Evolutionary conservation across 1,140 invertebrate genomes (phyloP), one percentile per base, ranked within the genome.

Genomic region (Limonius californicus): DNA sequence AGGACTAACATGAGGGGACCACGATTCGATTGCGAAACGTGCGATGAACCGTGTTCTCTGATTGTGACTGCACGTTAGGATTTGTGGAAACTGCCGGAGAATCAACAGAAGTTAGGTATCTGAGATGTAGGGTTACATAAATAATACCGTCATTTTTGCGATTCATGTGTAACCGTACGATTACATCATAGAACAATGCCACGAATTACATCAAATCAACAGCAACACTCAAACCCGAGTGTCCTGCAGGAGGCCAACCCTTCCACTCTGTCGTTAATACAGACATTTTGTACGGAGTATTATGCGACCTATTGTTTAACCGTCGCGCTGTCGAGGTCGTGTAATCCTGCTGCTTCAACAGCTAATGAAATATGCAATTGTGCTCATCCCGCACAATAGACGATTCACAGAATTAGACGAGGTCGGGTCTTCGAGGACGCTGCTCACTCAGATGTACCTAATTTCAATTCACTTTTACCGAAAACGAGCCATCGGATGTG

Each of bases 161-260:
- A 27, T 27, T 9, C 23, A 27, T 9, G 23, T 27, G 3, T 27
- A 27, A 27, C 3, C 23, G 23, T 27, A 27, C 23, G 23, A 27
- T 27, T 27, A 27, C 23, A 27, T 3, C 23, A 27, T 27, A 27
- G 45, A 50, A 50, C 16, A 50, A 50, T 50, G n/a, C 8, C 9
- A 50, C 14, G 68, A 63, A 69, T 71, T 71, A 71, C 67, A 64
- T 63, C 62, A 68, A 68, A 69, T 69, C 70, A 65, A 62, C 43
- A 64, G 53, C 56, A 57, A 59, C 61, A 60, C 61, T 61, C 50
- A 57, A 63, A 47, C 50, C 45, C 58, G 27, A 65, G 55, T 58
- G 61, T 67, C 63, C 65, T 61, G 60, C 60, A 59, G 62, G 42
- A 57, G 61, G 39, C 45, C 53, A 50, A 54, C 61, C 57, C 42